phyloP scores from a whole-genome alignment of 2,888 invertebrate species.

The Arctia plantaginis region DNA sequence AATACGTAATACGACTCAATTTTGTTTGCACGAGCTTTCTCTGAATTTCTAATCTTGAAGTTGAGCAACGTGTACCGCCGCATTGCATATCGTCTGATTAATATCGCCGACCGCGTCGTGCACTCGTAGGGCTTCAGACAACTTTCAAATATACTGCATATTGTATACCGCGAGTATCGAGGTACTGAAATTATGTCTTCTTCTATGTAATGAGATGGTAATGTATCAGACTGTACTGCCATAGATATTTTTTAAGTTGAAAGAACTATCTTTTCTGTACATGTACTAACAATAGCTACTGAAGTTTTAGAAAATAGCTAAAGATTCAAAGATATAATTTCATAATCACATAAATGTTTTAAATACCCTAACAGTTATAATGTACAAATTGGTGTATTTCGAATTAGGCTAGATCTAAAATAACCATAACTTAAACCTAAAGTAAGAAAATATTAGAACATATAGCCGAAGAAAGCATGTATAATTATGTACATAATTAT shows the following conservation, averaged over 20 bases:
- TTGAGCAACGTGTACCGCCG: constrained; percentile 70
- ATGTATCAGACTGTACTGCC: background rate
- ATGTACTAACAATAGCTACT: too few relatives aligned
- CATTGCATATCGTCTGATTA: constrained; percentile 80
- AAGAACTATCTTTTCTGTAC: too few relatives aligned
- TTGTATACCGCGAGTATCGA: constrained; percentile 65
- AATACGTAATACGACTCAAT: constrained; percentile 70
- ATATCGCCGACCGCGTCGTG: constrained; percentile 68
- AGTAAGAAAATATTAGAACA: too few relatives aligned
- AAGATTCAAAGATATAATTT: too few relatives aligned
- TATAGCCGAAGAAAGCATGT: too few relatives aligned
- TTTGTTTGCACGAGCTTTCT: constrained; percentile 70
- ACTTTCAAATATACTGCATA: constrained; percentile 66
- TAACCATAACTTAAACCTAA: too few relatives aligned
- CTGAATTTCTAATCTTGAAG: constrained; percentile 62
- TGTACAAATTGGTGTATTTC: too few relatives aligned
- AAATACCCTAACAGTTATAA: too few relatives aligned
- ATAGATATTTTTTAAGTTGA: background rate
- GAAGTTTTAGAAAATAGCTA: too few relatives aligned
- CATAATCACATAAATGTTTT: too few relatives aligned
- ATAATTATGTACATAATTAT: too few relatives aligned
- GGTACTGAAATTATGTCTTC: background rate
- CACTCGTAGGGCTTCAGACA: constrained; percentile 70
- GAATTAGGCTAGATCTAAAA: too few relatives aligned
- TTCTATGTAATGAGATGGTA: background rate